A percentile compares a stretch with the other conserved stretches of the same genome.
Evolutionary conservation across 2,888 invertebrate species (phyloP).

Genomic region (Cephus nigrinus): DNA sequence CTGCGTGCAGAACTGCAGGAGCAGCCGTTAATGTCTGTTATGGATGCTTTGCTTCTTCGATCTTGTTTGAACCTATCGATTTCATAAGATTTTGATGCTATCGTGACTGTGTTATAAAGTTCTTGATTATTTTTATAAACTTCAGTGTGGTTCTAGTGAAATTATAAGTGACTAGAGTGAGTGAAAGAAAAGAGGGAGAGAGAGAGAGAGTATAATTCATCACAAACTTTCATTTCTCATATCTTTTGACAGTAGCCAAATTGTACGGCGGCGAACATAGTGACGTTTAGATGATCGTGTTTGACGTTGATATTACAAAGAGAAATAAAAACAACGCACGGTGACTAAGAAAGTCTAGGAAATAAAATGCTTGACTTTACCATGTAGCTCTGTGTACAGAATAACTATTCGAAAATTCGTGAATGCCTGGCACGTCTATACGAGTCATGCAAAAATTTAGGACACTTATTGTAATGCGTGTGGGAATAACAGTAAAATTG

Average conservation of each 20-base stretch:
- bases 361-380: neutral
- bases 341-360: neutral
- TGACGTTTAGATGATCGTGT: neutral
- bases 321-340: neutral
- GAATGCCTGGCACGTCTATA: neutral
- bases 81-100: neutral
- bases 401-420: neutral
- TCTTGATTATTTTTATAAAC: neutral
- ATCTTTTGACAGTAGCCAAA: neutral
- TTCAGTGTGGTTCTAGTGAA: neutral
- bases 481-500: neutral
- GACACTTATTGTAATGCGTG: neutral
- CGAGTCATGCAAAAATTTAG: neutral
- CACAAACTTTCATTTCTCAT: neutral
- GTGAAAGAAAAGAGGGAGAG: too few species aligned
- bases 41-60: neutral
- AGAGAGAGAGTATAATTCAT: neutral
- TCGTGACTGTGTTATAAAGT: neutral
- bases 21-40: neutral
- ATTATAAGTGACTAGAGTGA: neutral
- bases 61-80: neutral
- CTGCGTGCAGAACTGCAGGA: neutral
- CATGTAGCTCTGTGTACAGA: neutral
- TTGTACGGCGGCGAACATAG: neutral
- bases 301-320: neutral